Evolutionary conservation across 2,888 invertebrate genomes (phyloP), one percentile per base, ranked within the genome.

Genomic region (Sesamia inferens): DNA sequence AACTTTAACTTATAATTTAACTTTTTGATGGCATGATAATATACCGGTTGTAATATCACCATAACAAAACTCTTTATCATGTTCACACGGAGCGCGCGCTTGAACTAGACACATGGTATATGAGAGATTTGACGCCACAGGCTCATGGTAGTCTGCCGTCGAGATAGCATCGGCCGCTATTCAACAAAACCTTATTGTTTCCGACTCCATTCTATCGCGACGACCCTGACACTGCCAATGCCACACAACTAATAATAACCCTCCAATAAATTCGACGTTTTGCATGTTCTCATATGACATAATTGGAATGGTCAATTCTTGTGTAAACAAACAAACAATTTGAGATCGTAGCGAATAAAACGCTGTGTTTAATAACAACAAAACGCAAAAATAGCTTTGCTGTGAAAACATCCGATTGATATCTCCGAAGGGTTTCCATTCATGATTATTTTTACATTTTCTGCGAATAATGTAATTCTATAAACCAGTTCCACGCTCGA

Each of bases 21-120:
- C 16, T 69, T 75, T 77, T 47, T 65, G 58, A 74, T 63, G 61
- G 51, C 22, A 65, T 74, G 39, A 31, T 74, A 74, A 74, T 82
- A 80, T 91, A 94, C 94, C 92, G 93, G 92, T 80, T 92, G 90
- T 74, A 93, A 76, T 58, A 93, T 74, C 86, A 89, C 86, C 89
- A 88, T 89, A 79, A 91, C 80, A 78, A 91, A 85, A 86, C 86
- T 89, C 85, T 88, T 91, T 84, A 92, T 78, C 94, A 94, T 94
- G 78, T 79, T 87, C 75, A 74, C 83, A 77, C 76, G 68, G 67
- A 81, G 71, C 76, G 80, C 83, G 79, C 83, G 80, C 79, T 78
- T 82, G 82, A 85, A 88, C 86, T 80, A 83, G 71, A 86, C 83
- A 86, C 91, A 90, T 90, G 87, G 81, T 81, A 81, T 61, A 75